Conservation (phyloP, 2,113 vertebrate species). For the Melanocharis versteri region DNA sequence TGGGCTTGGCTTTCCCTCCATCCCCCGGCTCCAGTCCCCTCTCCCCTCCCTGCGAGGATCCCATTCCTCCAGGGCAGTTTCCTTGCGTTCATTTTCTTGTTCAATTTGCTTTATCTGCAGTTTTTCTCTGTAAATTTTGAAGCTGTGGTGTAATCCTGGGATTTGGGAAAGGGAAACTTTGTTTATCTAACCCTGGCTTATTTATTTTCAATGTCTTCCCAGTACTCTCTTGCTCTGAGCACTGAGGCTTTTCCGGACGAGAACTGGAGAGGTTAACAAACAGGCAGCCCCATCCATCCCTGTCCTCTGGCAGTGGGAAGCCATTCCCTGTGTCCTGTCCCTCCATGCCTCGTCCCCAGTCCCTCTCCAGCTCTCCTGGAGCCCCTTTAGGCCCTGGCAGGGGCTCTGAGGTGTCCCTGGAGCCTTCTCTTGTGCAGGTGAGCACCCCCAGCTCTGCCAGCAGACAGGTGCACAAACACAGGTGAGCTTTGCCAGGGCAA, state of each 20-base stretch:
- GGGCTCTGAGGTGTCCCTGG: not conserved
- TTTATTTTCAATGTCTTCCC: not conserved
- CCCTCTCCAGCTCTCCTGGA: not conserved
- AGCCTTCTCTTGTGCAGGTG: not conserved
- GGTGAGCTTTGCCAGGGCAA: not conserved
- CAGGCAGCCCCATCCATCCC: fast-evolving
- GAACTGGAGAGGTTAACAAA: not conserved
- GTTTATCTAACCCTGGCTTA: not conserved
- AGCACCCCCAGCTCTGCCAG: not conserved
- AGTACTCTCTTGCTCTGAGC: not conserved
- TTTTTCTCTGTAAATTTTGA: not conserved
- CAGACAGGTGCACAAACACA: not conserved
- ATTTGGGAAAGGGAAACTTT: not conserved
- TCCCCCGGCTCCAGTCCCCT: not conserved
- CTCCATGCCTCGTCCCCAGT: not conserved
- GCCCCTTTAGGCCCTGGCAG: fast-evolving
- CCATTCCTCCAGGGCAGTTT: fast-evolving
- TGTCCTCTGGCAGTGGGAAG: not conserved
- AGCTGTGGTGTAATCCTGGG: not conserved
- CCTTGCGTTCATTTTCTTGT: fast-evolving
- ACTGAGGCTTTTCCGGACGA: not conserved
- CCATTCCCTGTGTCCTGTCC: not conserved
- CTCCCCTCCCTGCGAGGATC: fast-evolving
- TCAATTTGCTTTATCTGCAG: not conserved
- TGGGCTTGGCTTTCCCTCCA: fast-evolving